Percentiles rank a stretch among this genome's conserved stretches.
Evolutionary conservation across 1,140 invertebrate species (phyloP).

Genomic region (Lepidostoma basale): DNA sequence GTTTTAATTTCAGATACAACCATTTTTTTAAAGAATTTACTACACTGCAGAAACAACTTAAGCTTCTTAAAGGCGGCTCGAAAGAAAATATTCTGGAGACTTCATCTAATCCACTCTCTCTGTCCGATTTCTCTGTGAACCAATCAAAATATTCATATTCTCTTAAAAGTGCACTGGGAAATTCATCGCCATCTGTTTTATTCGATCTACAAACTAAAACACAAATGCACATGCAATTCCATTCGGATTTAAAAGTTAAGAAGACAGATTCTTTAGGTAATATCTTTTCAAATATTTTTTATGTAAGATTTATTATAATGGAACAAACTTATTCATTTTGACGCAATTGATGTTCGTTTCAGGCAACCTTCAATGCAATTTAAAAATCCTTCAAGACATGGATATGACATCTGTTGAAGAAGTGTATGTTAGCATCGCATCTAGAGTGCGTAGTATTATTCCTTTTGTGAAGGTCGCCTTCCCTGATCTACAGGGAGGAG

Average conservation of each 20-base stretch:
- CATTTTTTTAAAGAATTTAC: constrained; percentile 63
- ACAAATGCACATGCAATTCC: constrained; percentile 4
- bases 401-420: constrained; percentile 2
- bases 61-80: constrained; percentile 54
- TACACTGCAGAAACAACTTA: constrained; percentile 59
- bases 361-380: constrained; percentile 31
- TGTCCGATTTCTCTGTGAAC: constrained; percentile 39
- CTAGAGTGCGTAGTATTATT: constrained; percentile 66
- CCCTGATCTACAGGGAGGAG: constrained; percentile 70
- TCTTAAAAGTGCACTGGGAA: constrained; percentile 29
- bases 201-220: constrained; percentile 23
- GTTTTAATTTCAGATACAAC: constrained; percentile 60
- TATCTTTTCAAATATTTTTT: neutral
- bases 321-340: neutral
- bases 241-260: constrained; percentile 10
- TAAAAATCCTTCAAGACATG: constrained; percentile 39
- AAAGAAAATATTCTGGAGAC: constrained; percentile 57
- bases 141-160: constrained; percentile 36
- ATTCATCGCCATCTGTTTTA: constrained; percentile 31
- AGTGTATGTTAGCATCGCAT: constrained; percentile 45
- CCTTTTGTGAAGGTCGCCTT: constrained; percentile 78
- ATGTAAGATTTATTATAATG: neutral
- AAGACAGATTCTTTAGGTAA: constrained; percentile 23
- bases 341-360: constrained; percentile 15
- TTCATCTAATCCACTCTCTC: neutral